Evolutionary conservation across 2,888 invertebrate species (phyloP).

Genomic region (Cataglyphis albicans): DNA sequence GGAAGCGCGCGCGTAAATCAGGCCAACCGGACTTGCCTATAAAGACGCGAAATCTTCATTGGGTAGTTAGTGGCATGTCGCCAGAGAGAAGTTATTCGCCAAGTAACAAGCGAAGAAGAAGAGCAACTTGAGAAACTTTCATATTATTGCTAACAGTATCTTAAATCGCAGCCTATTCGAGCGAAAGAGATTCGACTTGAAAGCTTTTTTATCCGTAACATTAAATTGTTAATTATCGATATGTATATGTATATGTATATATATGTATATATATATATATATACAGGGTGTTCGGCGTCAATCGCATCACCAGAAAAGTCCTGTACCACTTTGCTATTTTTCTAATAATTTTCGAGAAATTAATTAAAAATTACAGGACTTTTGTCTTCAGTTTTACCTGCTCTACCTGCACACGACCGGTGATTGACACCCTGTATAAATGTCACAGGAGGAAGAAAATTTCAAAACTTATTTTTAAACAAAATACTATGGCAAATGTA

Average conservation of each 20-base stretch:
- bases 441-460: neutral
- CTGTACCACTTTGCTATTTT: too few relatives aligned
- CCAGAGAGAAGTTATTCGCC: slow-evolving; percentile 52
- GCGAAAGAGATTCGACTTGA: slow-evolving; percentile 10
- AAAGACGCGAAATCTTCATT: slow-evolving; percentile 51
- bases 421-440: neutral
- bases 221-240: neutral
- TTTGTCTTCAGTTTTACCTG: too few relatives aligned
- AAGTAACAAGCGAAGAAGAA: slow-evolving; percentile 38
- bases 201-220: neutral
- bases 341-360: too few relatives aligned
- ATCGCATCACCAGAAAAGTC: too few relatives aligned
- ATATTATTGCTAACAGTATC: slow-evolving; percentile 39
- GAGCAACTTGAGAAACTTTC: slow-evolving; percentile 19
- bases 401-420: too few relatives aligned
- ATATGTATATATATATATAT: too few relatives aligned
- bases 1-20: slow-evolving; percentile 32
- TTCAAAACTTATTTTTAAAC: neutral
- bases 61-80: slow-evolving; percentile 53
- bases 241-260: too few relatives aligned
- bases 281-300: too few relatives aligned
- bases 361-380: too few relatives aligned
- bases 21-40: slow-evolving; percentile 37
- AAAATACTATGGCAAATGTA: neutral
- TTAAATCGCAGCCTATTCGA: slow-evolving; percentile 17